These are phyloP conservation scores for Cheilosia soror DNA, from an alignment of 2,888 invertebrate species.

Conservation along the genomic window DNA sequence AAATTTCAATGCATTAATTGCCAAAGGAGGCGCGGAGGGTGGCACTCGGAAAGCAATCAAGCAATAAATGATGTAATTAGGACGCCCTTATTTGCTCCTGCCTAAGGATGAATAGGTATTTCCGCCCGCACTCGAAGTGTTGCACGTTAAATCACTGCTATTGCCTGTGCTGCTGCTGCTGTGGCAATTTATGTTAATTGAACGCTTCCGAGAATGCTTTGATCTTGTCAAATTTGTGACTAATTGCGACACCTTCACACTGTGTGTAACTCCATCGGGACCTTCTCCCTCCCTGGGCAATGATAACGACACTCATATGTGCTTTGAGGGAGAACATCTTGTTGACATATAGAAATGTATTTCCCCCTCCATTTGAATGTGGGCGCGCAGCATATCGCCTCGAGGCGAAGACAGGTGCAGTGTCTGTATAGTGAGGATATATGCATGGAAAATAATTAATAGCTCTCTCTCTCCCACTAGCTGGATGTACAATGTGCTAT, in stretches of 20 bases:
- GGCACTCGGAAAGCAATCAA: conserved; percentile 60
- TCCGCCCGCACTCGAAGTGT: conserved; percentile 54
- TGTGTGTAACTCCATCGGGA: background rate
- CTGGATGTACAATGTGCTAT: conserved; percentile 27
- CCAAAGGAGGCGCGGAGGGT: conserved; percentile 1
- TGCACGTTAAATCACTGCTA: conserved; percentile 64
- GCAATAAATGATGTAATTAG: conserved; percentile 74
- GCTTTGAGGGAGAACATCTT: conserved; percentile 61
- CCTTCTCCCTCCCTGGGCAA: background rate
- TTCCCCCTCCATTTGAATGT: conserved; percentile 10
- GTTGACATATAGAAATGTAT: conserved; percentile 62
- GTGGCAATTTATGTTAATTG: conserved; percentile 77
- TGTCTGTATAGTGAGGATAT: conserved; percentile 25
- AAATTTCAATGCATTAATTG: conserved; percentile 69
- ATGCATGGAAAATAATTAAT: conserved; percentile 73
- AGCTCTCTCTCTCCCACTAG: conserved; percentile 26
- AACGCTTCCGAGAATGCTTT: conserved; percentile 77
- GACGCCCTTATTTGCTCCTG: conserved; percentile 68
- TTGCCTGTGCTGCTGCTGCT: conserved; percentile 31
- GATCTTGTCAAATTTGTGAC: conserved; percentile 78
- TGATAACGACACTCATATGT: conserved; percentile 65
- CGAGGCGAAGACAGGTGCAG: conserved; percentile 67
- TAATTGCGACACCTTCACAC: conserved; percentile 76
- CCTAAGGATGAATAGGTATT: conserved; percentile 52
- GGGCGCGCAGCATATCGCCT: conserved; percentile 25